phyloP scores from a whole-genome alignment of 1,140 invertebrate species.

The Drosophila kikkawai region DNA sequence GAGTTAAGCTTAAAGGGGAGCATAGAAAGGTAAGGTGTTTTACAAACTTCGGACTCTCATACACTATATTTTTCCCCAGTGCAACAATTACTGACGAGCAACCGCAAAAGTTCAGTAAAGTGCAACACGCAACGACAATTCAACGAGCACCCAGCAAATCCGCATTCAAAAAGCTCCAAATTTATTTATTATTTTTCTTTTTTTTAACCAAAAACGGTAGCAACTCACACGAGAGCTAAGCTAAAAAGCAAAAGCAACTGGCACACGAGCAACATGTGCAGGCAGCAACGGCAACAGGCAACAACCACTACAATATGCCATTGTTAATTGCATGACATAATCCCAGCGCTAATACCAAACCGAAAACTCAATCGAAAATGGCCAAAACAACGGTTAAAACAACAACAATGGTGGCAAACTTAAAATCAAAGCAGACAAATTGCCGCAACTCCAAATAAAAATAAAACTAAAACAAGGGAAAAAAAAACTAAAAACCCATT shows the following conservation, averaged over 20 bases:
- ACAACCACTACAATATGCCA: conserved; percentile 66
- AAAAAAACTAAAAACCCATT: conserved; percentile 30
- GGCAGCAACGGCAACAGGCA: conserved; percentile 31
- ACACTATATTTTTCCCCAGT: background rate
- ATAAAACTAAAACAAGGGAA: conserved; percentile 25
- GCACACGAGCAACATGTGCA: conserved; percentile 50
- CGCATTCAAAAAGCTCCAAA: conserved; percentile 36
- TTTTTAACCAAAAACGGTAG: conserved; percentile 63
- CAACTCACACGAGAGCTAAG: conserved; percentile 48
- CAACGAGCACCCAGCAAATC: conserved; percentile 53
- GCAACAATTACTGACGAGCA: conserved; percentile 36
- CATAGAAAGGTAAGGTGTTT: background rate
- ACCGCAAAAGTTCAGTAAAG: conserved; percentile 70
- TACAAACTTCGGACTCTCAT: too few species aligned
- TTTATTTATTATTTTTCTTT: conserved; percentile 25
- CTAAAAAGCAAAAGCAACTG: conserved; percentile 53
- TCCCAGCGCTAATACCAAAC: conserved; percentile 72
- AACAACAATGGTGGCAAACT: conserved; percentile 45
- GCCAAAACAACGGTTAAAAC: conserved; percentile 18
- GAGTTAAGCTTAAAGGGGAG: background rate
- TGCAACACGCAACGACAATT: conserved; percentile 67
- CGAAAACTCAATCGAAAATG: conserved; percentile 76
- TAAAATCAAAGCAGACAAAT: conserved; percentile 65
- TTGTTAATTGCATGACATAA: conserved; percentile 84
- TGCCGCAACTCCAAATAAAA: conserved; percentile 40